These are phyloP conservation scores for Drosophila biarmipes DNA, from an alignment of 1,140 invertebrate genomes.

Conservation along the genomic window DNA sequence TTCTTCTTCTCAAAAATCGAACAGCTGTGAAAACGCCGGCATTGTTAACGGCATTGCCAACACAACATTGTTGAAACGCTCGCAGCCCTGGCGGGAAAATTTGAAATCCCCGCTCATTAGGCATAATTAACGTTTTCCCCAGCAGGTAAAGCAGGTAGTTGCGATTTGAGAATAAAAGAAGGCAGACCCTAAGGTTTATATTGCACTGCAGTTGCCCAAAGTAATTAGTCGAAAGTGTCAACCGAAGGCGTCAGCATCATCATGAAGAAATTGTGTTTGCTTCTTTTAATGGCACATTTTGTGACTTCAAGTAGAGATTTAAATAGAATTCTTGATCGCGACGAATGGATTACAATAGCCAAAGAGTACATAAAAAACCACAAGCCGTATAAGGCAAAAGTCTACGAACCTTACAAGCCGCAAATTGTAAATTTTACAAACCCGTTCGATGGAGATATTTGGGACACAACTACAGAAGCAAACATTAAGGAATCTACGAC, in stretches of 20 bases:
- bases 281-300: conserved; percentile 24
- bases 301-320: not conserved
- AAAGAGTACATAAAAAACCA: conserved; percentile 44
- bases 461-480: conserved; percentile 9
- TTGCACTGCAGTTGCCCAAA: not conserved
- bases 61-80: not conserved
- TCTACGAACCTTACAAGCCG: conserved; percentile 48
- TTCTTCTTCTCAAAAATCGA: conserved; percentile 15
- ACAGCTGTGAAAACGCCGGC: conserved; percentile 31
- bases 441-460: not conserved
- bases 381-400: conserved; percentile 34
- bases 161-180: not conserved
- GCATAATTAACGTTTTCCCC: conserved; percentile 12
- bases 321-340: conserved; percentile 32
- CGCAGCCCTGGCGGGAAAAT: conserved; percentile 20
- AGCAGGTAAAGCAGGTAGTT: conserved; percentile 18
- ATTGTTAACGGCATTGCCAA: not conserved
- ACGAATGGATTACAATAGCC: conserved; percentile 51
- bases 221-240: conserved; percentile 38
- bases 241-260: conserved; percentile 5
- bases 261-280: conserved; percentile 36
- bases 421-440: conserved; percentile 7
- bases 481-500: not conserved
- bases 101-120: conserved; percentile 21
- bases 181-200: conserved; percentile 45